Percentiles rank a stretch among this genome's conserved stretches.
These are phyloP conservation scores for Callaeas wilsoni DNA, from an alignment of 2,113 vertebrate genomes.

Conservation along the genomic window DNA sequence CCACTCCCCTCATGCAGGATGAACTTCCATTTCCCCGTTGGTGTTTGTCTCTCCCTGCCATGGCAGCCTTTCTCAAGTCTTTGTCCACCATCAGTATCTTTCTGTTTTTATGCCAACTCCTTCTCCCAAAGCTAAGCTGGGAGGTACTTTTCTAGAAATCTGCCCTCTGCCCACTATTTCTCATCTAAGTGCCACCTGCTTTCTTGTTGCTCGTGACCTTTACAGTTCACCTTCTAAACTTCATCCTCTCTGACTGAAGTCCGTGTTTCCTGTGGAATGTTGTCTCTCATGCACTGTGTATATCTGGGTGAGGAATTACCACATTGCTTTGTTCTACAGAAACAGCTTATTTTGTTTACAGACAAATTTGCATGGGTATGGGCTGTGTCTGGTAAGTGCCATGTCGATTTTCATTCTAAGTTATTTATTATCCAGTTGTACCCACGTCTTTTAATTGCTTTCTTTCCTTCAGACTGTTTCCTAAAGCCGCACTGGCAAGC, in stretches of 20 bases:
- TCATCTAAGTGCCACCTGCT: too few species aligned
- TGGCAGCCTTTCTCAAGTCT: too few species aligned
- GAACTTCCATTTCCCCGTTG: too few species aligned
- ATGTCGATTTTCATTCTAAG: not conserved
- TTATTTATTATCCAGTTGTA: not conserved
- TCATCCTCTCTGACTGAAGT: not conserved
- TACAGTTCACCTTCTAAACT: not conserved
- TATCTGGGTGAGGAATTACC: not conserved
- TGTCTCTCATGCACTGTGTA: accelerated
- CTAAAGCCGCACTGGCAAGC: not conserved
- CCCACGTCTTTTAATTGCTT: not conserved
- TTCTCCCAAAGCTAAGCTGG: too few species aligned
- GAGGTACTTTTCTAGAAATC: too few species aligned
- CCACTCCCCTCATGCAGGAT: too few species aligned
- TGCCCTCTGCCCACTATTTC: too few species aligned
- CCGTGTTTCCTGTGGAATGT: not conserved
- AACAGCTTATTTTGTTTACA: not conserved
- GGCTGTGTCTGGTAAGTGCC: not conserved
- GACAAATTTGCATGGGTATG: not conserved
- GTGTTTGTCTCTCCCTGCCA: too few species aligned
- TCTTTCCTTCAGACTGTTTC: conserved; percentile 3
- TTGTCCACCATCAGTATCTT: too few species aligned
- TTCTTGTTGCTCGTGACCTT: too few species aligned
- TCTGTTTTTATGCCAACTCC: too few species aligned
- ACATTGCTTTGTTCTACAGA: not conserved